Evolutionary conservation across 2,113 vertebrate genomes (phyloP).

Genomic region (Myrmecophaga tridactyla): DNA sequence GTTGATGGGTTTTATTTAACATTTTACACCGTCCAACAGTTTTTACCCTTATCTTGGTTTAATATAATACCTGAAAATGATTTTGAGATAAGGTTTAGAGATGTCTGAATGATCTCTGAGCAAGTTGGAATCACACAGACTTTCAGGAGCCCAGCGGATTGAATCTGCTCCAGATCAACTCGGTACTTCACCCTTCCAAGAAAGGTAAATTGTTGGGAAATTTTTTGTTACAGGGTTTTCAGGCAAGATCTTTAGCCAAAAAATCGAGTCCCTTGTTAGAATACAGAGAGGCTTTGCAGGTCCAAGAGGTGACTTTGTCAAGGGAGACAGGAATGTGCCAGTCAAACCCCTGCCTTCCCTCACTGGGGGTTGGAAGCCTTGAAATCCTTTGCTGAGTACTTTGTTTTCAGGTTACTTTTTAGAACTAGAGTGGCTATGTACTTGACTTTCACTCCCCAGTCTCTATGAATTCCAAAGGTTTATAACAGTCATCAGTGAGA

Average conservation of each 20-base stretch:
- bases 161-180: not conserved
- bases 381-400: not conserved
- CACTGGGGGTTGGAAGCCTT: not conserved
- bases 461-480: not conserved
- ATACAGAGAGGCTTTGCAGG: not conserved
- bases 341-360: not conserved
- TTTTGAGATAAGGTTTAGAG: not conserved
- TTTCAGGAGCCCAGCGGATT: not conserved
- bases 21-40: not conserved
- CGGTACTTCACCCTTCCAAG: constrained; percentile 6
- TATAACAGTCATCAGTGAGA: not conserved
- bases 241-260: not conserved
- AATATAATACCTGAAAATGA: not conserved
- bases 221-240: not conserved
- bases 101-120: not conserved
- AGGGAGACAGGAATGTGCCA: not conserved
- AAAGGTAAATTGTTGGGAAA: not conserved
- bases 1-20: not conserved
- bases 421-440: not conserved
- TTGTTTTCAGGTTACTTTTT: constrained; percentile 10
- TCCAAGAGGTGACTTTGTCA: not conserved
- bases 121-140: not conserved
- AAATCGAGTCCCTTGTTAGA: not conserved
- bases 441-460: not conserved
- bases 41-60: not conserved